These are phyloP conservation scores for Catalaphyllia jardinei DNA, from an alignment of 64 coral and sea anemone species.

Conservation along the genomic window DNA sequence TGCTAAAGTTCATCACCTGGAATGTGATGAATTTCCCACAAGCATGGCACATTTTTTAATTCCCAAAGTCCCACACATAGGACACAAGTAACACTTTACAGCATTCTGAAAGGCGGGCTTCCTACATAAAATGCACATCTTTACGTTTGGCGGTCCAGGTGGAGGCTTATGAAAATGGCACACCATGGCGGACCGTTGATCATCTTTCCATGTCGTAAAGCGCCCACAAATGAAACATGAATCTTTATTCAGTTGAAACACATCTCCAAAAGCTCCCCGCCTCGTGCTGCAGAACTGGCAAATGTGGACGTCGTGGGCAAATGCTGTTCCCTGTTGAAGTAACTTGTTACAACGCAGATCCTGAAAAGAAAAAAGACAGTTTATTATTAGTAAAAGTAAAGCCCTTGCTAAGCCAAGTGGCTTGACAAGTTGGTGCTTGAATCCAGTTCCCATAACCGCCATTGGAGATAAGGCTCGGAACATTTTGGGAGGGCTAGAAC, in stretches of 20 bases:
- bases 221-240: slow-evolving; percentile 76
- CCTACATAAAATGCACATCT: slow-evolving; percentile 69
- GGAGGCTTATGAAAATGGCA: slow-evolving; percentile 59
- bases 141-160: slow-evolving; percentile 45
- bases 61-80: slow-evolving; percentile 24
- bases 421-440: too few species aligned
- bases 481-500: too few species aligned
- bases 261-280: slow-evolving; percentile 63
- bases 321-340: background rate
- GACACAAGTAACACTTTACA: slow-evolving; percentile 55
- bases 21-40: background rate
- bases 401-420: too few species aligned
- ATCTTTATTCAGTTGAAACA: slow-evolving; percentile 51
- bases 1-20: background rate
- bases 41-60: slow-evolving; percentile 51
- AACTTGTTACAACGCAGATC: slow-evolving; percentile 53
- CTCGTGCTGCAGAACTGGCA: slow-evolving; percentile 71
- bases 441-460: too few species aligned
- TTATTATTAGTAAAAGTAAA: background rate
- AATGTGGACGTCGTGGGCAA: slow-evolving; percentile 54
- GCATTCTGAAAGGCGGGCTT: slow-evolving; percentile 27
- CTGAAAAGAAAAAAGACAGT: slow-evolving; percentile 6
- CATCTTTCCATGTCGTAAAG: slow-evolving; percentile 32
- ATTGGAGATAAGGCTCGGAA: too few species aligned
- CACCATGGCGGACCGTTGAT: slow-evolving; percentile 38